Evolutionary conservation across 2,797 vertebrate species (phyloP), one percentile per base, ranked within the genome.

Genomic region (Chiloscyllium punctatum): DNA sequence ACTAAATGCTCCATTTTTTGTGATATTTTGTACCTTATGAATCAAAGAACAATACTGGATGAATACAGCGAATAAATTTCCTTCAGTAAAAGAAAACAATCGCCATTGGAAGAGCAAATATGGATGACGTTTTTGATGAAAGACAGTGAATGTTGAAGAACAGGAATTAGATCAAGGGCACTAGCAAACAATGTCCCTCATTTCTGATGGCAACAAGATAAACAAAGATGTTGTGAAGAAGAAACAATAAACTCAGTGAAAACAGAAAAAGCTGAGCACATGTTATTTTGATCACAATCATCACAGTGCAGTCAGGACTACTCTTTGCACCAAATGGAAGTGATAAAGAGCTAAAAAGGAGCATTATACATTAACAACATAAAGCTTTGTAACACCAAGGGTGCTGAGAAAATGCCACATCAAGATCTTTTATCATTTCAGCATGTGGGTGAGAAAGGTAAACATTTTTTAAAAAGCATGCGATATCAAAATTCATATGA

Each of bases 311-410:
- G 13, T 53, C 27, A 62, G 16, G 30, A 3, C 23, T 57, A 91
- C 16, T 66, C 21, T n/a, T 0, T 42, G 62, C 62, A 91, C 16
- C 57, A 66, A 90, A 91, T 37, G 4, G 16, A 91, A 62, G 33
- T n/a, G 88, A 91, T 91, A 91, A 91, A 91, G 4, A 18, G 37
- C 33, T 91, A n/a, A 66, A 91, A 91, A n/a, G 30, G 88, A 91
- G 4, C 30, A n/a, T 91, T 92, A 92, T 68, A 92, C 37, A 0
- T 92, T 68, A 92, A 69, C 57, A 37, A 37, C n/a, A 69, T 42
- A 23, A 68, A 8, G 37, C 66, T 42, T 92, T 92, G 37, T 92
- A 66, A 69, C n/a, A 92, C n/a, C 37, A 92, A 37, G 62, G 62
- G 62, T 1, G 42, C 62, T 69, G n/a, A 68, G 62, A 92, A 42